Evolutionary conservation across 1,140 invertebrate species (phyloP).

Genomic region (Arctopsyche grandis): DNA sequence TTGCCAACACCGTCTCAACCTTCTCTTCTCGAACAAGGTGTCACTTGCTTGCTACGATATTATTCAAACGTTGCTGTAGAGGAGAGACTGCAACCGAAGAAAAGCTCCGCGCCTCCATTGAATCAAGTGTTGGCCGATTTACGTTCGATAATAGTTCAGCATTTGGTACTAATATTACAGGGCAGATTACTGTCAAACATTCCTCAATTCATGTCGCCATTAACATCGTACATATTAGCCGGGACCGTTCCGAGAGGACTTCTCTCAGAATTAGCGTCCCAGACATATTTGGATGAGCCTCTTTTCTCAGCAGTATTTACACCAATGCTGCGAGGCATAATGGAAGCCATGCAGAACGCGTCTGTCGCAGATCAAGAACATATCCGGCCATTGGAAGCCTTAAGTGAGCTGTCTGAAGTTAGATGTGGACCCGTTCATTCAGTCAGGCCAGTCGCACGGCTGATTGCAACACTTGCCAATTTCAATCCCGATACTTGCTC

Average conservation of each 20-base stretch:
- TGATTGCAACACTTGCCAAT: slow-evolving; percentile 78
- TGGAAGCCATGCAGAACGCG: slow-evolving; percentile 62
- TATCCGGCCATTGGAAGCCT: slow-evolving; percentile 60
- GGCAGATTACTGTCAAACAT: slow-evolving; percentile 59
- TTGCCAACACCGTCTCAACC: slow-evolving; percentile 59
- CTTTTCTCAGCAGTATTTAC: slow-evolving; percentile 61
- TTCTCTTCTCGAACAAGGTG: slow-evolving; percentile 62
- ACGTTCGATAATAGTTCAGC: slow-evolving; percentile 61
- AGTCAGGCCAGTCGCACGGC: slow-evolving; percentile 78
- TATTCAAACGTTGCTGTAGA: slow-evolving; percentile 76
- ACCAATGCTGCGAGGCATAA: slow-evolving; percentile 61
- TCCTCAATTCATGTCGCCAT: slow-evolving; percentile 59
- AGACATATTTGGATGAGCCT: slow-evolving; percentile 61
- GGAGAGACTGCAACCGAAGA: slow-evolving; percentile 79
- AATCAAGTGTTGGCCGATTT: slow-evolving; percentile 55
- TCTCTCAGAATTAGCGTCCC: slow-evolving; percentile 61
- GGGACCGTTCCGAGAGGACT: slow-evolving; percentile 61
- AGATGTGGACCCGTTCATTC: slow-evolving; percentile 59
- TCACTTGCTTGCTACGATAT: slow-evolving; percentile 73
- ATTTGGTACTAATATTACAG: slow-evolving; percentile 62
- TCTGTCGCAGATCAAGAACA: slow-evolving; percentile 53
- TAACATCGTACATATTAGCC: slow-evolving; percentile 62
- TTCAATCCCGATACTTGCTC: slow-evolving; percentile 81
- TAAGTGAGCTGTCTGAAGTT: slow-evolving; percentile 58
- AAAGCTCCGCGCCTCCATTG: slow-evolving; percentile 66